Conservation (phyloP, 1,140 invertebrate species). For the Zaprionus davidi region DNA sequence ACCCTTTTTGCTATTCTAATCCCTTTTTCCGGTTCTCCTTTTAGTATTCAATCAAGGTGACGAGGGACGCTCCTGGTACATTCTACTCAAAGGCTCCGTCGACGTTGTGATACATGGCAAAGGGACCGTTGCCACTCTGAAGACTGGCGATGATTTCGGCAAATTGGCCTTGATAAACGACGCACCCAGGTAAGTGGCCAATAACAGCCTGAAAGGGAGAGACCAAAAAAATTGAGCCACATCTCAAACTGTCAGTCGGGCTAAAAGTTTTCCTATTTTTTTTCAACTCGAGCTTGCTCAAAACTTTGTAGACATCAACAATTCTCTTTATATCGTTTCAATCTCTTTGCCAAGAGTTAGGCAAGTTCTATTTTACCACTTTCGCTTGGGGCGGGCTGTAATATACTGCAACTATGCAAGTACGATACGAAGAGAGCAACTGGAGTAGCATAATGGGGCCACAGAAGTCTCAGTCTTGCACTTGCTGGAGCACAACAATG, state of each 20-base stretch:
- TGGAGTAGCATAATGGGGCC: conserved; percentile 16
- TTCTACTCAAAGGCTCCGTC: conserved; percentile 93
- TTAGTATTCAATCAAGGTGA: conserved; percentile 95
- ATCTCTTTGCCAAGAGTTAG: conserved; percentile 15
- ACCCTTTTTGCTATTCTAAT: conserved; percentile 18
- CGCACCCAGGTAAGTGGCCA: conserved; percentile 89
- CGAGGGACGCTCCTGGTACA: conserved; percentile 95
- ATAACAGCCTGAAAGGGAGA: not conserved
- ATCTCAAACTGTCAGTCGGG: conserved; percentile 27
- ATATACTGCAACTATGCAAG: not conserved
- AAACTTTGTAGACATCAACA: conserved; percentile 41
- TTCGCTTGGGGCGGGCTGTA: conserved; percentile 5
- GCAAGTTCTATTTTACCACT: conserved; percentile 13
- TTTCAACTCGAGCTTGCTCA: not conserved
- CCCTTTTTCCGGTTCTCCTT: conserved; percentile 32
- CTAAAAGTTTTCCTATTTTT: conserved; percentile 23
- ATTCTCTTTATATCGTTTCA: conserved; percentile 39
- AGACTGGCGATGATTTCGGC: conserved; percentile 95
- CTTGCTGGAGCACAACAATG: conserved; percentile 48
- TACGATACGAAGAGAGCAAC: not conserved
- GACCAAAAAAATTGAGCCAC: conserved; percentile 8
- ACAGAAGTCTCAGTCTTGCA: conserved; percentile 22
- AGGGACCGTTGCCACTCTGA: conserved; percentile 92
- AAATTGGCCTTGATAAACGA: conserved; percentile 95
- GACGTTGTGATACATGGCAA: conserved; percentile 95